These are phyloP conservation scores for Ormyrus labotus DNA, from an alignment of 2,888 invertebrate species.

Conservation along the genomic window DNA sequence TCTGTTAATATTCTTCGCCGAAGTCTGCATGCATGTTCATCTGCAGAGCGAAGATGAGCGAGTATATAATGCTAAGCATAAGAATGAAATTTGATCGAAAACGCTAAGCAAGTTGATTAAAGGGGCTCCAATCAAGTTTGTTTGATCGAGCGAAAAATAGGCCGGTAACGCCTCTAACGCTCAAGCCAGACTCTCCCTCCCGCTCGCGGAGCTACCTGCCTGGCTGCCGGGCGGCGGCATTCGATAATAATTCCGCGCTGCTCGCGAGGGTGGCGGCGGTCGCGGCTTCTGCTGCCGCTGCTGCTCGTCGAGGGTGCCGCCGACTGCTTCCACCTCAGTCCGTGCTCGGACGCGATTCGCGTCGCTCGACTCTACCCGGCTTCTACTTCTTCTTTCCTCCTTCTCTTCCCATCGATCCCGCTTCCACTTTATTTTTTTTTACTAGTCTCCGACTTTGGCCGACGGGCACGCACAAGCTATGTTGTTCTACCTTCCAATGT, in stretches of 20 bases:
- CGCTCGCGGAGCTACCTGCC: slow-evolving; percentile 29
- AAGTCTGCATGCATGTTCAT: no score
- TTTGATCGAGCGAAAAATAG: slow-evolving; percentile 51
- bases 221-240: slow-evolving; percentile 54
- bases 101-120: not conserved
- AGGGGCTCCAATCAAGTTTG: slow-evolving; percentile 30
- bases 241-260: slow-evolving; percentile 64
- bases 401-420: not conserved
- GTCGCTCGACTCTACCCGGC: slow-evolving; percentile 65
- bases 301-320: slow-evolving; percentile 60
- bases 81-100: not conserved
- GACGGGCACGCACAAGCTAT: no score
- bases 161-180: slow-evolving; percentile 31
- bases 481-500: no score
- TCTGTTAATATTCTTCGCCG: no score
- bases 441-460: not conserved
- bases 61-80: no score
- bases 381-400: not conserved
- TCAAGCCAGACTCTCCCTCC: no score
- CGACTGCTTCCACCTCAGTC: slow-evolving; percentile 67
- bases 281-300: no score
- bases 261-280: slow-evolving; percentile 61
- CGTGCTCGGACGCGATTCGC: slow-evolving; percentile 72
- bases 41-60: no score
- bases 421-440: not conserved